These are phyloP conservation scores for Papilio polyxenes DNA, from an alignment of 1,140 invertebrate genomes.

Conservation along the genomic window DNA sequence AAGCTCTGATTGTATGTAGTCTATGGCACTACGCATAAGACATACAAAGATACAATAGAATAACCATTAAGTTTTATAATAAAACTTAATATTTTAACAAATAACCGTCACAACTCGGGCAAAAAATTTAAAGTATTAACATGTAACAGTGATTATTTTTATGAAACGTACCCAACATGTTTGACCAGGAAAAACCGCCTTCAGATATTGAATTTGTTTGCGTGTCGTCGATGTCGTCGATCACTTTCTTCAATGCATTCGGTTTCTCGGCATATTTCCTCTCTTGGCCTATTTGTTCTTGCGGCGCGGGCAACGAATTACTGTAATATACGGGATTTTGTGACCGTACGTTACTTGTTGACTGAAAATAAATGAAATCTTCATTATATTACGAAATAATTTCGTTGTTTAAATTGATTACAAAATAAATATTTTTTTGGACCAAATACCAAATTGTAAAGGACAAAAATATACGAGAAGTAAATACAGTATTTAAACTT, in stretches of 20 bases:
- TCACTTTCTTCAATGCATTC: constrained; percentile 92
- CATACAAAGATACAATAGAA: too few species aligned
- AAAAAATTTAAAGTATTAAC: too few species aligned
- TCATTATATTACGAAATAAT: not conserved
- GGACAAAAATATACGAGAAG: not conserved
- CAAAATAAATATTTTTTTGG: not conserved
- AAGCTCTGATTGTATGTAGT: too few species aligned
- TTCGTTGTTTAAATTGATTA: not conserved
- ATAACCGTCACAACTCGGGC: too few species aligned
- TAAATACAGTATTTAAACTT: too few species aligned
- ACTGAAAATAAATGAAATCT: constrained; percentile 58
- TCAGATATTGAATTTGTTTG: constrained; percentile 89
- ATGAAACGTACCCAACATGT: constrained; percentile 84
- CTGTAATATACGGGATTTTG: constrained; percentile 81
- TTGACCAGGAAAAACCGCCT: constrained; percentile 91
- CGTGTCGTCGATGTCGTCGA: constrained; percentile 90
- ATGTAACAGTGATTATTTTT: not conserved
- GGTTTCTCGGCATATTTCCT: constrained; percentile 93
- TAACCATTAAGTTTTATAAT: too few species aligned
- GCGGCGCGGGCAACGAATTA: constrained; percentile 63
- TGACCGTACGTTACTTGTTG: constrained; percentile 73
- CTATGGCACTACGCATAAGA: too few species aligned
- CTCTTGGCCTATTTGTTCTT: constrained; percentile 76
- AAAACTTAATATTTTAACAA: too few species aligned
- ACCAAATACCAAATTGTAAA: not conserved